Conservation (phyloP, 1,140 invertebrate species). For the Hycleus cichorii region DNA sequence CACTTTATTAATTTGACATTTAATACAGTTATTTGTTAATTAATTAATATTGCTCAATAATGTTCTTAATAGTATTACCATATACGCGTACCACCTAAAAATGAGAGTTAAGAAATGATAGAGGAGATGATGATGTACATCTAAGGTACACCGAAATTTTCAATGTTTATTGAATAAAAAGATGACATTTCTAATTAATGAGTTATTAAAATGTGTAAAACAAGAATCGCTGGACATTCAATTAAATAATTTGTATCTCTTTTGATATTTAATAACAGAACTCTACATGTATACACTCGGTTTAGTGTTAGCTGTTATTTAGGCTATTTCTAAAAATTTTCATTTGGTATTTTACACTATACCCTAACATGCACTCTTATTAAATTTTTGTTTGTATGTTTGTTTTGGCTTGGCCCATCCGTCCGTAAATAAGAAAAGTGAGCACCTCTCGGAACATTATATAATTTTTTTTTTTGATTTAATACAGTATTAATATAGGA, state of each 20-base stretch:
- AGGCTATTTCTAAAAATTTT: not conserved
- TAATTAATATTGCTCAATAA: conserved; percentile 39
- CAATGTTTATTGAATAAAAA: conserved; percentile 27
- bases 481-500: conserved; percentile 31
- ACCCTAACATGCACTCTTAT: conserved; percentile 6
- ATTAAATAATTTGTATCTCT: not conserved
- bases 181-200: conserved; percentile 17
- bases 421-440: conserved; percentile 31
- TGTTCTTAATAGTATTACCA: conserved; percentile 26
- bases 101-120: conserved; percentile 14
- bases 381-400: conserved; percentile 16
- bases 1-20: conserved; percentile 41
- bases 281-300: conserved; percentile 17
- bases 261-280: conserved; percentile 13
- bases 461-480: conserved; percentile 35
- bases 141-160: conserved; percentile 18
- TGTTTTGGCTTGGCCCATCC: conserved; percentile 7
- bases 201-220: conserved; percentile 10
- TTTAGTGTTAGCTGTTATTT: conserved; percentile 16
- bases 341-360: conserved; percentile 15
- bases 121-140: not conserved
- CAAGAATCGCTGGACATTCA: conserved; percentile 14
- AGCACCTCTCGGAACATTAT: conserved; percentile 30
- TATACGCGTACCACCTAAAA: conserved; percentile 17
- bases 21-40: conserved; percentile 32